Percentiles rank a stretch among this genome's conserved stretches.
phyloP scores from a whole-genome alignment of 2,797 vertebrate species.

The Podarcis siculus region DNA sequence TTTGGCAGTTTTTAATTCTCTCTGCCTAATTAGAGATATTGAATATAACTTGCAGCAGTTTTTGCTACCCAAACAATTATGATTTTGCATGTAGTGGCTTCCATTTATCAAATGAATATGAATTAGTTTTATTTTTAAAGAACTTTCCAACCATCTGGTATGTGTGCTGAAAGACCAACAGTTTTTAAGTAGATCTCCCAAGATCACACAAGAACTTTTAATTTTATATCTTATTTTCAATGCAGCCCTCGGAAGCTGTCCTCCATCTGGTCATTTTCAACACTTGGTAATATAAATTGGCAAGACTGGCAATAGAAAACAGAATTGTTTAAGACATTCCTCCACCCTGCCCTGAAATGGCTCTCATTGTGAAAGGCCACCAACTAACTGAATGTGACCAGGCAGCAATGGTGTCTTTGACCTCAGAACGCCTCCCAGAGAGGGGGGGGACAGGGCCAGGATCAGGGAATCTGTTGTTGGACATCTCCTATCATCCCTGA shows the following conservation, averaged over 20 bases:
- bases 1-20: slow-evolving; percentile 47
- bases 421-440: neutral
- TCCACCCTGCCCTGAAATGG: neutral
- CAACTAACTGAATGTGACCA: neutral
- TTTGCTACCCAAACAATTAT: slow-evolving; percentile 25
- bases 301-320: neutral
- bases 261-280: slow-evolving; percentile 34
- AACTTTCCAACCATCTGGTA: slow-evolving; percentile 4
- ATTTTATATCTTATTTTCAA: neutral
- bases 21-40: slow-evolving; percentile 42
- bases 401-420: neutral
- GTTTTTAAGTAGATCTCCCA: neutral
- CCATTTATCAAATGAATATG: slow-evolving; percentile 28
- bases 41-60: slow-evolving; percentile 26
- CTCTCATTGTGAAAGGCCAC: neutral
- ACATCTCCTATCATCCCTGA: too few relatives aligned
- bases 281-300: neutral
- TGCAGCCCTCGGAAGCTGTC: slow-evolving; percentile 1
- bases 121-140: slow-evolving; percentile 16
- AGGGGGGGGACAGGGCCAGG: neutral
- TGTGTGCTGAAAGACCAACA: neutral
- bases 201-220: neutral
- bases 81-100: neutral
- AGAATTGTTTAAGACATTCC: neutral
- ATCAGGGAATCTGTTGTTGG: too few relatives aligned